These are phyloP conservation scores for Heliangelus exortis DNA, from an alignment of 2,797 vertebrate species.

Conservation along the genomic window DNA sequence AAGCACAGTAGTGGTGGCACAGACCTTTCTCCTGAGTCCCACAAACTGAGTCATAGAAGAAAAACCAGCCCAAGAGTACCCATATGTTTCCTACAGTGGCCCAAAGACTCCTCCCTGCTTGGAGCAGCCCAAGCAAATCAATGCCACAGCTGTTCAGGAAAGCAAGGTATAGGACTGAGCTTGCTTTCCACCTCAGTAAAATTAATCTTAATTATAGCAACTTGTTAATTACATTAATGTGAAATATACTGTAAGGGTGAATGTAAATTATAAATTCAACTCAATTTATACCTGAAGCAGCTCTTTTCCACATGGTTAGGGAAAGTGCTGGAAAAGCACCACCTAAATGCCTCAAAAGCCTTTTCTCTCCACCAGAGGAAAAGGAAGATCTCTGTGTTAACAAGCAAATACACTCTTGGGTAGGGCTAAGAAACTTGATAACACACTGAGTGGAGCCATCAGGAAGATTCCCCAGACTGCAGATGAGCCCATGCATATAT, in stretches of 20 bases:
- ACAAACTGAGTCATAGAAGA: not conserved
- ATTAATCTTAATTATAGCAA: conserved; percentile 68
- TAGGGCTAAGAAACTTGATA: not conserved
- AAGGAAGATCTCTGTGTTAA: not conserved
- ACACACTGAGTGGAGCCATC: not conserved
- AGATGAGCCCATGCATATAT: not conserved
- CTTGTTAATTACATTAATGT: conserved; percentile 25
- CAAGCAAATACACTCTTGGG: not conserved
- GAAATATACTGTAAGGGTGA: conserved; percentile 39
- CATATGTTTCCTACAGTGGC: not conserved
- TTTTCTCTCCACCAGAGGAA: not conserved
- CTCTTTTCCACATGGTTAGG: conserved; percentile 10
- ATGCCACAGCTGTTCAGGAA: conserved; percentile 1
- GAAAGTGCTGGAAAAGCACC: not conserved
- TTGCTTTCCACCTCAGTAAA: conserved; percentile 41
- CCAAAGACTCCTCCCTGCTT: not conserved
- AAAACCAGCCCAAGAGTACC: not conserved
- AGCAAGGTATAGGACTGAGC: conserved; percentile 35
- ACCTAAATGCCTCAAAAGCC: not conserved
- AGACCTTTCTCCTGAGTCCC: not conserved
- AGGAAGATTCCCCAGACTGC: not conserved
- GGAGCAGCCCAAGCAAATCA: not conserved
- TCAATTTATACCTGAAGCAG: conserved; percentile 51
- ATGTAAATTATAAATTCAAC: conserved; percentile 47
- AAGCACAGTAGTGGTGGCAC: not conserved